Evolutionary conservation across 2,888 invertebrate genomes (phyloP), one percentile per base, ranked within the genome.

Genomic region (Druceiella hillmani): DNA sequence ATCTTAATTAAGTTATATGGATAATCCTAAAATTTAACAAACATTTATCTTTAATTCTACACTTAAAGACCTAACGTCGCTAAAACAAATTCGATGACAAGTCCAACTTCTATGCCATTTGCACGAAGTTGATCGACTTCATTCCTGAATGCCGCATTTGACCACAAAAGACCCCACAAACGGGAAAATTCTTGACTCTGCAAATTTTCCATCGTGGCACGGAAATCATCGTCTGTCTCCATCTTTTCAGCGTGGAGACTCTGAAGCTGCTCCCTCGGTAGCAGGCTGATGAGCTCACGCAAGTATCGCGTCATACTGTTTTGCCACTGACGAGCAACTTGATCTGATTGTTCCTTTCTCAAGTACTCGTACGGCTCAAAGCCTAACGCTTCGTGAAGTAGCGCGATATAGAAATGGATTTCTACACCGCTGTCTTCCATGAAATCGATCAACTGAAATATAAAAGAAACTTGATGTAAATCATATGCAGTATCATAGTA

Each of bases 361-460:
- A n/a, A n/a, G n/a, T n/a, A n/a, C n/a, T n/a, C n/a, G n/a, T n/a
- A n/a, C n/a, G n/a, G n/a, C n/a, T n/a, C n/a, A n/a, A n/a, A n/a
- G n/a, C 66, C 62, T 14, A 68, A 35, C 17, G 55, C 27, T 0
- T 53, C 49, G 42, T 68, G 61, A 36, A 68, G 31, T 3, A 41
- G 17, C 31, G 66, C 61, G 20, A 68, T 46, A 53, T 64, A 68
- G 54, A 46, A 67, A 9, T 55, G 38, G 17, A 68, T 60, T 36
- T 67, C 68, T 25, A 67, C 65, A 43, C 62, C 62, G 48, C 66
- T 61, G 12, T 57, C 55, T 50, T 67, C 65, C 41, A 68, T 55
- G 47, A 61, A 68, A 1, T 64, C 58, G 11, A 65, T 50, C 34
- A 66, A 57, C 68, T 68, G 54, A 5, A 55, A 54, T n/a, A n/a